phyloP scores from a whole-genome alignment of 2,113 vertebrate genomes.

The Daboia siamensis region DNA sequence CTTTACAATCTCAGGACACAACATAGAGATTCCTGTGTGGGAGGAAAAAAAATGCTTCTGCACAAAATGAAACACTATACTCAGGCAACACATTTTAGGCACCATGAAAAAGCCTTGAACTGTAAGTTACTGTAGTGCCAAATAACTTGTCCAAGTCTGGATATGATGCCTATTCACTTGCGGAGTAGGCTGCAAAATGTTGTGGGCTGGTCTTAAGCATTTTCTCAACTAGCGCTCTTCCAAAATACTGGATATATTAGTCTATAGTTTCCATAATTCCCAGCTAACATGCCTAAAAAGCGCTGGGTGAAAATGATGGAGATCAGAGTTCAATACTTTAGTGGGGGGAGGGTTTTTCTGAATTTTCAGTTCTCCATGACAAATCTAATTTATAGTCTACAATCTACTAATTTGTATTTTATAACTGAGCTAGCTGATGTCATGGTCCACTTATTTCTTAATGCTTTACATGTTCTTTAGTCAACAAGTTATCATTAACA shows the following conservation, averaged over 20 bases:
- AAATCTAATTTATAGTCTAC: not conserved
- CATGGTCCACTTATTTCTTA: not conserved
- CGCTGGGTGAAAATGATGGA: not conserved
- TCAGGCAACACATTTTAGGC: not conserved
- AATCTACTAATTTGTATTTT: not conserved
- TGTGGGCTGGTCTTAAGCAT: not conserved
- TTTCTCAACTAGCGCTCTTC: not conserved
- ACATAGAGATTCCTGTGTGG: not conserved
- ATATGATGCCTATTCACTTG: not conserved
- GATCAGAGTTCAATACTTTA: not conserved
- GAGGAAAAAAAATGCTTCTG: not conserved
- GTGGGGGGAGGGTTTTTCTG: not conserved
- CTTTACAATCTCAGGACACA: not conserved
- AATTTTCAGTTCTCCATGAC: not conserved
- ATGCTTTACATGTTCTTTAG: not conserved
- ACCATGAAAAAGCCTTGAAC: not conserved
- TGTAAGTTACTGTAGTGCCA: not conserved
- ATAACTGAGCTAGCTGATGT: not conserved
- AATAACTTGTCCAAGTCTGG: not conserved
- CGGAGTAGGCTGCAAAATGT: not conserved
- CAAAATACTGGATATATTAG: not conserved
- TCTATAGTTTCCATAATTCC: not conserved
- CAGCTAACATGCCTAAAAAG: not conserved
- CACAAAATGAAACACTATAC: not conserved
- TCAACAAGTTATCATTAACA: not conserved